These are phyloP conservation scores for Tragopan temminckii DNA, from an alignment of 2,797 vertebrate species.

Conservation along the genomic window DNA sequence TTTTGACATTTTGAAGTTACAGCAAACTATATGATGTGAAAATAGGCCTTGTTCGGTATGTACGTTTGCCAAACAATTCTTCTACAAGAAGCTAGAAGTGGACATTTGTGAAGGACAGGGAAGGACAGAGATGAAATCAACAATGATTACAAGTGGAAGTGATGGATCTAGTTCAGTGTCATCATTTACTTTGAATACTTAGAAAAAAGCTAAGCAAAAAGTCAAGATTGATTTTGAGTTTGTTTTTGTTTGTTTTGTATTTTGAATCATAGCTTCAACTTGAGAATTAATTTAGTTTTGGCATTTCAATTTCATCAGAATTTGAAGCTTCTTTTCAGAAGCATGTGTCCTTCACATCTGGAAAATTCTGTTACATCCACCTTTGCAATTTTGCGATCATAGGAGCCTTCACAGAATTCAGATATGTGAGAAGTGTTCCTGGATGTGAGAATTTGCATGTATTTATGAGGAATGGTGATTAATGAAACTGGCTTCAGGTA, in stretches of 20 bases:
- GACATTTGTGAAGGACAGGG: background rate
- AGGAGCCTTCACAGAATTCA: background rate
- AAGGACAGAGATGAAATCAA: background rate
- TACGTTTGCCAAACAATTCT: background rate
- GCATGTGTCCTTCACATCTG: background rate
- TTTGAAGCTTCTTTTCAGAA: background rate
- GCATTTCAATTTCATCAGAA: background rate
- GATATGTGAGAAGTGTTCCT: accelerated
- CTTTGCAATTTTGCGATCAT: background rate
- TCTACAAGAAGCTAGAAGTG: background rate
- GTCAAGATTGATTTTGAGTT: background rate
- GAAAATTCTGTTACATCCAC: background rate
- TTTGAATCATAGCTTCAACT: background rate
- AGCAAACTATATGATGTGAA: background rate
- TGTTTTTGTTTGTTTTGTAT: background rate
- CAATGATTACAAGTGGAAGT: background rate
- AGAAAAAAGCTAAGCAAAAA: background rate
- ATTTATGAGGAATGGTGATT: background rate
- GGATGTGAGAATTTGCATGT: background rate
- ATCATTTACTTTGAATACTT: background rate
- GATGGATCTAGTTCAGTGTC: background rate
- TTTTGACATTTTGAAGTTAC: background rate
- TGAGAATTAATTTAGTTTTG: background rate
- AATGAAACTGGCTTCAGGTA: background rate
- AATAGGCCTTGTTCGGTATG: background rate